Evolutionary conservation across 2,888 invertebrate species (phyloP).

Genomic region (Eupithecia abbreviata): DNA sequence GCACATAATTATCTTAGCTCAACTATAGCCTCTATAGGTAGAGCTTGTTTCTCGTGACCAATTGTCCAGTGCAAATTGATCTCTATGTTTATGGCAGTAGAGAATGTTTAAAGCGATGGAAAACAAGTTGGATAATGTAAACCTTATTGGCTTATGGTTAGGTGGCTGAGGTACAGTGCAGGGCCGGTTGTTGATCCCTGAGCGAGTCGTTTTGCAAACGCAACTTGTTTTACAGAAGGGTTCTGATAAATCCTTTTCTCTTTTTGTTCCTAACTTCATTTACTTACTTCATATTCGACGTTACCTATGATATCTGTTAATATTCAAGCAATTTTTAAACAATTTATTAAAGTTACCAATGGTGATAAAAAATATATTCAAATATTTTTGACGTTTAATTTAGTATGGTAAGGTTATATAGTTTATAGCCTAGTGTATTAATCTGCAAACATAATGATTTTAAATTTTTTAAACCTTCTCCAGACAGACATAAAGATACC

Average conservation of each 20-base stretch:
- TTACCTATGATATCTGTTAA: not conserved
- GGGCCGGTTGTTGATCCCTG: constrained; percentile 14
- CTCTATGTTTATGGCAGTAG: not conserved
- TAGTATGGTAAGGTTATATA: no score
- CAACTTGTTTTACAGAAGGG: not conserved
- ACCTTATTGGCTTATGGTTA: constrained; percentile 7
- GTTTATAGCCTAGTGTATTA: no score
- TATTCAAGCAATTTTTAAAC: no score
- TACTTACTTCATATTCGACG: not conserved
- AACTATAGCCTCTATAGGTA: not conserved
- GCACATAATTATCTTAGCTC: not conserved
- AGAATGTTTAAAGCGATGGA: not conserved
- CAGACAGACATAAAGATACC: not conserved
- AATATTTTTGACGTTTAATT: no score
- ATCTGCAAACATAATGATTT: not conserved
- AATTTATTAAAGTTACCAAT: no score
- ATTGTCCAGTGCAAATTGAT: not conserved
- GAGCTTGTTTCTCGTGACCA: not conserved
- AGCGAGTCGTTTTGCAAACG: not conserved
- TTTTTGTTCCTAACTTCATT: no score
- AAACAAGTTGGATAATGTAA: constrained; percentile 9
- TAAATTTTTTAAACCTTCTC: not conserved
- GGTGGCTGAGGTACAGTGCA: not conserved
- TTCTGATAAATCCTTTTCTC: not conserved
- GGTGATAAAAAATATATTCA: no score